phyloP scores from a whole-genome alignment of 2,888 invertebrate genomes.

The Rotaria magnacalcarata region DNA sequence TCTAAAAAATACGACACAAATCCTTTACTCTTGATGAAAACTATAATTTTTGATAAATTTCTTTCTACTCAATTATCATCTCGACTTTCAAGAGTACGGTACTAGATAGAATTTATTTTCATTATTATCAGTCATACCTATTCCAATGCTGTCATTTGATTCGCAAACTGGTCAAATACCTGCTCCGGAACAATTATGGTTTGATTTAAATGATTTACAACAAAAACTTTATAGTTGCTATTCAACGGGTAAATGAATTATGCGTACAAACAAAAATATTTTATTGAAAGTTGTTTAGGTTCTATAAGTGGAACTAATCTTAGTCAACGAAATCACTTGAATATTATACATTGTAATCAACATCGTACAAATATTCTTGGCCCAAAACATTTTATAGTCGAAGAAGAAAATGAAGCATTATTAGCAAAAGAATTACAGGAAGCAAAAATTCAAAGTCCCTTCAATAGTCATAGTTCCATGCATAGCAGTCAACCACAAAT shows the following conservation, averaged over 20 bases:
- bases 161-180: neutral
- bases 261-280: neutral
- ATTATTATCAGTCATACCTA: neutral
- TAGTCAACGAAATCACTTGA: neutral
- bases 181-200: neutral
- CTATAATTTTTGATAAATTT: neutral
- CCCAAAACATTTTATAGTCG: constrained; percentile 26
- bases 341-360: neutral
- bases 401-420: constrained; percentile 35
- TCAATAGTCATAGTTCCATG: constrained; percentile 28
- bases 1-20: neutral
- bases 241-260: neutral
- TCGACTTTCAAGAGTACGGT: too few relatives aligned
- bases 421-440: constrained; percentile 28
- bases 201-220: neutral
- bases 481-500: constrained; percentile 31
- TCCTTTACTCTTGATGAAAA: neutral
- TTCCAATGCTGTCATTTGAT: neutral
- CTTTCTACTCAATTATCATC: neutral
- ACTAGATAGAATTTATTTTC: neutral
- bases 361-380: constrained; percentile 36
- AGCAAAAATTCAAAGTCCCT: constrained; percentile 33
- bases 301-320: neutral
- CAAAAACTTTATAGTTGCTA: neutral
- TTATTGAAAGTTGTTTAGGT: neutral